Percentiles rank a stretch among this genome's conserved stretches.
These are phyloP conservation scores for Alcedo atthis DNA, from an alignment of 2,797 vertebrate genomes.

Conservation along the genomic window DNA sequence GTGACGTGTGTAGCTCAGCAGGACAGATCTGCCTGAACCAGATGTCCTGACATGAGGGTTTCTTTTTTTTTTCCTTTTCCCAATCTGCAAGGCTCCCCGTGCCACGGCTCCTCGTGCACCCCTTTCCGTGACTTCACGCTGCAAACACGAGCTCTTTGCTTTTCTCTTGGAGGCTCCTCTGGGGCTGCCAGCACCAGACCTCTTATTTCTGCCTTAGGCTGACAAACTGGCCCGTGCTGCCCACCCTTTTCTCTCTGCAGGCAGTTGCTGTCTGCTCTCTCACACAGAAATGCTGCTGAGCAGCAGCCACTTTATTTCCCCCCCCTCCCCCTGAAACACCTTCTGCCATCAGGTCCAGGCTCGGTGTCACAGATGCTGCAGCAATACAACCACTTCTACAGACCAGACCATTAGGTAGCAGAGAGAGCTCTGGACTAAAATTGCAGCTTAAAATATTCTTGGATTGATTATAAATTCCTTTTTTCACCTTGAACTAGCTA, in stretches of 20 bases:
- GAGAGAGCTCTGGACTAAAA: background rate
- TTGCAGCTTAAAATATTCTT: background rate
- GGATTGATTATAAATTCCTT: background rate
- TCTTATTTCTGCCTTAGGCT: background rate
- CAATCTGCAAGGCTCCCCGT: background rate
- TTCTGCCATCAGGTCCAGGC: background rate
- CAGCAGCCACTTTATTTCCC: background rate
- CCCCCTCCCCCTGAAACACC: background rate
- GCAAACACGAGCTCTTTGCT: slow-evolving; percentile 3
- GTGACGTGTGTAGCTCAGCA: slow-evolving; percentile 59
- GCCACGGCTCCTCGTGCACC: background rate
- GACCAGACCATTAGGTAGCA: fast-evolving
- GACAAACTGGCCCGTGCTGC: background rate
- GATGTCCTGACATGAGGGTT: background rate
- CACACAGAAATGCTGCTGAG: background rate
- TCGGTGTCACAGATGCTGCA: fast-evolving
- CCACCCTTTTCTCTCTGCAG: background rate
- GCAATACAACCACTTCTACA: background rate
- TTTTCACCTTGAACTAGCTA: background rate
- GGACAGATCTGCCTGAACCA: slow-evolving; percentile 42
- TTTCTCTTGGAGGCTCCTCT: background rate
- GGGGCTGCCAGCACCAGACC: slow-evolving; percentile 2
- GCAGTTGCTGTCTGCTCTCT: background rate
- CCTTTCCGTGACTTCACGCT: slow-evolving; percentile 18
- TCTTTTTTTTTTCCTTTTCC: background rate